phyloP scores from a whole-genome alignment of 2,888 invertebrate genomes.

The Hypselothyrea guttata region DNA sequence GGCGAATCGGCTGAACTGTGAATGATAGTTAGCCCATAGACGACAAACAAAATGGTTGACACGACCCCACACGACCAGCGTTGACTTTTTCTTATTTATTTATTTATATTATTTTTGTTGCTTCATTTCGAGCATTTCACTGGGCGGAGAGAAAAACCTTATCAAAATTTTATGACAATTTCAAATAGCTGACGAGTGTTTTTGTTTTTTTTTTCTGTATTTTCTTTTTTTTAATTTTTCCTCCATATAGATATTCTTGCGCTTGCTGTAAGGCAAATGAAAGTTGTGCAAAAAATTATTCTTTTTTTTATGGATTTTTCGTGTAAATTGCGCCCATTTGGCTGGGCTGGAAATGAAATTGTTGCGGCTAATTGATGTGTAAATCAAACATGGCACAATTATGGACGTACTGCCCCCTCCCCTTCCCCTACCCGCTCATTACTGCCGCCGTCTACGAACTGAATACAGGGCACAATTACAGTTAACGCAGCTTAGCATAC shows the following conservation, averaged over 20 bases:
- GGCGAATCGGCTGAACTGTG: conserved; percentile 13
- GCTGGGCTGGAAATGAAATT: conserved; percentile 57
- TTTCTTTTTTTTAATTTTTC: no score
- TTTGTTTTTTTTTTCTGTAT: background rate
- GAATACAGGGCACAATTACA: conserved; percentile 39
- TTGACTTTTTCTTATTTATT: conserved; percentile 9
- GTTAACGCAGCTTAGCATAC: conserved; percentile 60
- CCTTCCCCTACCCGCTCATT: background rate
- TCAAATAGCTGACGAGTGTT: conserved; percentile 69
- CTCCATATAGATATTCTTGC: no score
- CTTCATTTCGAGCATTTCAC: conserved; percentile 22
- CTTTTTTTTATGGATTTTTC: conserved; percentile 64
- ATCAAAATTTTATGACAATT: conserved; percentile 69
- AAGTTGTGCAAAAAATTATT: conserved; percentile 43
- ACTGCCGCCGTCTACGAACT: background rate
- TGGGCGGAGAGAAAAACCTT: conserved; percentile 51
- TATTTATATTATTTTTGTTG: conserved; percentile 23
- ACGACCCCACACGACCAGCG: conserved; percentile 9
- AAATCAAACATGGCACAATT: conserved; percentile 44
- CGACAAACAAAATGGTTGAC: conserved; percentile 51
- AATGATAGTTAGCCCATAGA: conserved; percentile 38
- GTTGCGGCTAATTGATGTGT: conserved; percentile 69
- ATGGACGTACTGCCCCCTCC: conserved; percentile 7
- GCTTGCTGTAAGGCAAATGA: no score
- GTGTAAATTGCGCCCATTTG: conserved; percentile 53